Evolutionary conservation across 2,113 vertebrate species (phyloP), one percentile per base, ranked within the genome.

Genomic region (Anarrhichthys ocellatus): DNA sequence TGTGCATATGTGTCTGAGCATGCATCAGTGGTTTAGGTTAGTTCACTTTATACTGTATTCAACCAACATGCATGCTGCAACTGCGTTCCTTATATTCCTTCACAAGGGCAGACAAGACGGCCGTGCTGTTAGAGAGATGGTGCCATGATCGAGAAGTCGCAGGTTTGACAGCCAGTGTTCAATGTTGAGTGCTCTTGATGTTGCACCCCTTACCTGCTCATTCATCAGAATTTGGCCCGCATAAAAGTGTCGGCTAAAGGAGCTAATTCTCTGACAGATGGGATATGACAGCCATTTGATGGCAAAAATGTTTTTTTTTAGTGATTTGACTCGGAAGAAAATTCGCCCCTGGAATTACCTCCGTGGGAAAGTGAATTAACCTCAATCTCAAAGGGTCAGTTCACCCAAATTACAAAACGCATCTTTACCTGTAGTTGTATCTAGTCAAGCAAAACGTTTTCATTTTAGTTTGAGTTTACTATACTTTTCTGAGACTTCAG

Each of bases 361-460:
- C 71, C 2, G 32, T 27, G 29, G 18, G n/a, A 52, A 78, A 78
- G 18, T 69, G 40, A 81, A 80, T 86, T 90, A 83, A 86, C 70
- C 27, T 18, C 48, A 65, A 70, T 76, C 42, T 68, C 67, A 73
- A 78, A 63, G 65, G 74, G 32, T 71, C 71, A 62, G 29, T 66
- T 82, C 76, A 48, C 29, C 22, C n/a, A 24, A 67, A 83, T 80
- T 65, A 69, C 24, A 38, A 48, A 64, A 79, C 65, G 38, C 44
- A 34, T 27, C 38, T 67, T 73, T 66, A 29, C 34, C 10, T 40
- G 10, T 5, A 50, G 63, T 50, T 70, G 13, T 67, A 44, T 76
- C 22, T 3, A 50, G 69, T 63, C 17, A 69, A 50, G 72, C 22
- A 73, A 42, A 72, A 62, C 40, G 34, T 66, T 79, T 61, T 42